phyloP scores from a whole-genome alignment of 2,797 vertebrate species.

The Euphonia xanthogaster region DNA sequence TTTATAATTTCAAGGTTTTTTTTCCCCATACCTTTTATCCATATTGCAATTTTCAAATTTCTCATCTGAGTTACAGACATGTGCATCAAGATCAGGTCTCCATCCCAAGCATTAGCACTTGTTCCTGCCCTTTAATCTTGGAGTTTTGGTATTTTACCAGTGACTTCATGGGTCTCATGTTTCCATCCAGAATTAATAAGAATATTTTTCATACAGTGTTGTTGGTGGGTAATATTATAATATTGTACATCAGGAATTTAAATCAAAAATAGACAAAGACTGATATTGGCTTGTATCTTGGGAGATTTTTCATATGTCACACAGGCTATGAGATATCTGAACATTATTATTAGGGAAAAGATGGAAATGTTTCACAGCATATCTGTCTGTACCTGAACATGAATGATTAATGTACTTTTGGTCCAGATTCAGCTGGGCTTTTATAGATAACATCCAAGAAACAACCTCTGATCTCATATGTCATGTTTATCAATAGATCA shows the following conservation, averaged over 20 bases:
- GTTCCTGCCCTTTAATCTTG: neutral
- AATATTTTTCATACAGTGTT: neutral
- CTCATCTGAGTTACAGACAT: neutral
- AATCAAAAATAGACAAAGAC: neutral
- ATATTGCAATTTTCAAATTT: neutral
- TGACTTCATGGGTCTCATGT: neutral
- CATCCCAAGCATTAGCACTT: neutral
- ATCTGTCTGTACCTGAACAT: neutral
- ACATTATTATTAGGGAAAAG: neutral
- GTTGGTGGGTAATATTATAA: neutral
- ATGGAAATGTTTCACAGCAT: neutral
- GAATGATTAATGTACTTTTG: slow-evolving; percentile 10
- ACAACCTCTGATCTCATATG: neutral
- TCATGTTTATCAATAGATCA: neutral
- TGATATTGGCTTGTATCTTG: neutral
- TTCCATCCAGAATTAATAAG: neutral
- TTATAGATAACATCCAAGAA: neutral
- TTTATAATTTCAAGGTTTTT: neutral
- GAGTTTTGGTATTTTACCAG: neutral
- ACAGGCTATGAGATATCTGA: neutral
- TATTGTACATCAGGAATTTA: neutral
- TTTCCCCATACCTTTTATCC: neutral
- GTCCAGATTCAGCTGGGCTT: neutral
- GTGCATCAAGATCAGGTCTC: neutral
- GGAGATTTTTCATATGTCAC: neutral